phyloP scores from a whole-genome alignment of 2,797 vertebrate genomes.

The Epinephelus malabaricus region DNA sequence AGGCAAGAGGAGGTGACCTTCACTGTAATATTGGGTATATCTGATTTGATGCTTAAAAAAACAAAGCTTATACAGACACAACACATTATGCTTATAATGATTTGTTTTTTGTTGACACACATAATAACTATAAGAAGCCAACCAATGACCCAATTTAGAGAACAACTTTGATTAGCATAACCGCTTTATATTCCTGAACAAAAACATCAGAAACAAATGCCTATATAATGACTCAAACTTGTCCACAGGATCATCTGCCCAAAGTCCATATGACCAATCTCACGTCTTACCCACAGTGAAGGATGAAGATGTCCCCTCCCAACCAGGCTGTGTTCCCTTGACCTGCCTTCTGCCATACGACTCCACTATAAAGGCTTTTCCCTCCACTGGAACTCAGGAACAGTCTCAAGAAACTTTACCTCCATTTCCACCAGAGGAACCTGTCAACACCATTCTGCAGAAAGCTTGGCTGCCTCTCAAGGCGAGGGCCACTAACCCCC shows the following conservation, averaged over 20 bases:
- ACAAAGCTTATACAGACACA: background rate
- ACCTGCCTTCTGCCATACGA: constrained; percentile 78
- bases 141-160: background rate
- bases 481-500: background rate
- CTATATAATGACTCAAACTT: constrained; percentile 6
- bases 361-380: constrained; percentile 34
- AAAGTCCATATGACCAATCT: constrained; percentile 4
- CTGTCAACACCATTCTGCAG: constrained; percentile 51
- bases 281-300: constrained; percentile 85
- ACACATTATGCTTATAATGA: background rate
- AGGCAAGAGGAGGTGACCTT: background rate
- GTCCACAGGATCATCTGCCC: background rate
- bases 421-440: constrained; percentile 50
- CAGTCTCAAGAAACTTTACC: constrained; percentile 27
- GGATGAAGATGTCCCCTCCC: constrained; percentile 72
- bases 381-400: constrained; percentile 29
- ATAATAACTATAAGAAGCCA: background rate
- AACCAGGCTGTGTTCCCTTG: constrained; percentile 61
- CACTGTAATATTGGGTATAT: background rate
- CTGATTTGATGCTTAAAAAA: background rate
- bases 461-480: constrained; percentile 26
- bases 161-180: background rate
- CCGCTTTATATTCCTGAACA: background rate
- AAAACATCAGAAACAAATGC: background rate
- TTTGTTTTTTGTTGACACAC: background rate